Evolutionary conservation across 1,140 invertebrate species (phyloP), one percentile per base, ranked within the genome.

Genomic region (Calosoma granatense): DNA sequence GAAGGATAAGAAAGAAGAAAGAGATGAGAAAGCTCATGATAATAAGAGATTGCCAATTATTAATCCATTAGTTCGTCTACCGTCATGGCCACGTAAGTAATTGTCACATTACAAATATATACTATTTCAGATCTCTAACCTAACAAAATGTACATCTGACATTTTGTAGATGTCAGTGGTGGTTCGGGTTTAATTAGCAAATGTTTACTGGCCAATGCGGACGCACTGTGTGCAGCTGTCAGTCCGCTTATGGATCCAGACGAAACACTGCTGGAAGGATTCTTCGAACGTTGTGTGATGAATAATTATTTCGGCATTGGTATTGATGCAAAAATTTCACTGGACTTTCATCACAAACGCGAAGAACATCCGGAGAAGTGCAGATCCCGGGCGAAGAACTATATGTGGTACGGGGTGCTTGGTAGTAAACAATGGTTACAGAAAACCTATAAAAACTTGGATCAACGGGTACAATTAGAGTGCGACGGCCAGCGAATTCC

Each of bases 271-370:
- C 71, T 92, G 75, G 90, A 94, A 75, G 92, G 92, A 2, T 97
- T 93, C 72, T 88, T 88, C 63, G 95, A 98, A 73, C 85, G 87
- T 61, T 94, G 92, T 61, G 94, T 98, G 0, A 98, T 99, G 95
- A 98, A 98, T 70, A 98, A 98, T 71, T 99, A 99, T 72, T 98
- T 98, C 74, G 96, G 96, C 1, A 98, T 99, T 69, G 96, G 96
- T 12, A 92, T 98, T 51, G 96, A 99, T 78, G 96, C 96, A 0
- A 98, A 99, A 74, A 97, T 99, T 21, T 94, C 93, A 9, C 73
- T 98, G 9, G 94, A 98, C 68, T 98, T 99, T 71, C 96, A 99
- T 74, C 92, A 95, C 65, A 97, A 97, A 72, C 78, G 95, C 22
- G 95, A 98, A 70, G 94, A 97, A 70, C 94, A 98, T 75, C 96